Evolutionary conservation across 2,888 invertebrate species (phyloP), one percentile per base, ranked within the genome.

Genomic region (Plagiodera versicolora): DNA sequence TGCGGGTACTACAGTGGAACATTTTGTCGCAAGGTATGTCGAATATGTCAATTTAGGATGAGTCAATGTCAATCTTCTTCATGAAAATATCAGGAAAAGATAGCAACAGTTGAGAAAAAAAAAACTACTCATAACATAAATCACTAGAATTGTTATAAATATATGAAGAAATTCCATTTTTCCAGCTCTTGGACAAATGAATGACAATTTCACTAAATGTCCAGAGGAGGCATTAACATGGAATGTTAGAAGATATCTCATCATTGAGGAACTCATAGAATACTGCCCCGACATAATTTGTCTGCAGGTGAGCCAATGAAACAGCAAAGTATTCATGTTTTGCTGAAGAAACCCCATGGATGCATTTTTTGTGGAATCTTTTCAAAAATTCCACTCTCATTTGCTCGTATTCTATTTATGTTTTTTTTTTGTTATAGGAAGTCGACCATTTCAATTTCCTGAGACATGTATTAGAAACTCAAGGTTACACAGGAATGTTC

Each of bases 381-480:
- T n/a, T n/a, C n/a, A n/a, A n/a, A n/a, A n/a, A n/a, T n/a, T n/a
- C n/a, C n/a, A n/a, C n/a, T n/a, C n/a, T n/a, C n/a, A n/a, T n/a
- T n/a, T n/a, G n/a, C n/a, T n/a, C n/a, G n/a, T n/a, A n/a, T n/a
- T n/a, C n/a, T n/a, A n/a, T n/a, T n/a, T n/a, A 49, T 28, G 8
- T 6, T 30, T 11, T 19, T 49, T 47, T 47, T 10, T 46, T 46
- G 39, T 70, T 69, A 55, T 74, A 88, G 87, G 90, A 91, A 82
- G 89, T 90, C 6, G 91, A 91, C 76, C 89, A 89, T 75, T 91
- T 86, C 73, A 86, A 87, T 66, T 89, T 88, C 72, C 77, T 91
- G 47, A 83, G 86, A 71, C 83, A 83, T 59, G 81, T 86, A 44
- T 77, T 91, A 65, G 83, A 82, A 8, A 83, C 84, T 0, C 85